A percentile compares a stretch with the other conserved stretches of the same genome.
phyloP scores from a whole-genome alignment of 2,888 invertebrate species.

The Cryptosula pallasiana region DNA sequence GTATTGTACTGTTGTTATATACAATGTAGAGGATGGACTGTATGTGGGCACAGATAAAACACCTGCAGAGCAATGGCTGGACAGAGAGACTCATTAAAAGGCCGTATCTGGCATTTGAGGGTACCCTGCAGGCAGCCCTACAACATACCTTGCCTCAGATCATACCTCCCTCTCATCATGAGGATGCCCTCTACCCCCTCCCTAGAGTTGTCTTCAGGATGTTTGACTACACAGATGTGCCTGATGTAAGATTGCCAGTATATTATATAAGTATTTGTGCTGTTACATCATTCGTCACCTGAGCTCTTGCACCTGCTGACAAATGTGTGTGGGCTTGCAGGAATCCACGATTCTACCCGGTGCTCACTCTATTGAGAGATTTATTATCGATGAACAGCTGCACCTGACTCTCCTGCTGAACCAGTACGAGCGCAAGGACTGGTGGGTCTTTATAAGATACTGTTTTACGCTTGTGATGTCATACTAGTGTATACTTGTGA shows the following conservation, averaged over 20 bases:
- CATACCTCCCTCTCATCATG: constrained; percentile 86
- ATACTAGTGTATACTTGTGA: too few relatives aligned
- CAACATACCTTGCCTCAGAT: constrained; percentile 90
- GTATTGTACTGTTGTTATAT: too few relatives aligned
- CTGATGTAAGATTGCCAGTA: constrained; percentile 61
- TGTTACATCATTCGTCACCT: background rate
- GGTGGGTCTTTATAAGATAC: constrained; percentile 57
- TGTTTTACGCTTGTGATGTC: too few relatives aligned
- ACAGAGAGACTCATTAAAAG: constrained; percentile 91
- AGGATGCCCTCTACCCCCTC: constrained; percentile 83
- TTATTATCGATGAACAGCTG: constrained; percentile 94
- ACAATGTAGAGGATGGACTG: constrained; percentile 95
- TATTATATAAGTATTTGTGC: too few relatives aligned
- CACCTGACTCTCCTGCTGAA: constrained; percentile 85
- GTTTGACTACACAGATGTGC: constrained; percentile 98
- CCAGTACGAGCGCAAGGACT: constrained; percentile 84
- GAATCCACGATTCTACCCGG: constrained; percentile 66
- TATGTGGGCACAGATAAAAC: constrained; percentile 88
- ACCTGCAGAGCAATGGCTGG: constrained; percentile 90
- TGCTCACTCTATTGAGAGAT: constrained; percentile 93
- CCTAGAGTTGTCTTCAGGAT: constrained; percentile 86
- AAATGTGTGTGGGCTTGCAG: constrained; percentile 4
- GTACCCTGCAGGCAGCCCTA: constrained; percentile 86
- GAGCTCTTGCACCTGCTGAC: too few relatives aligned
- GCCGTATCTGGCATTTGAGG: constrained; percentile 88